phyloP scores from a whole-genome alignment of 1,140 invertebrate species.

The Macrobrachium rosenbergii region DNA sequence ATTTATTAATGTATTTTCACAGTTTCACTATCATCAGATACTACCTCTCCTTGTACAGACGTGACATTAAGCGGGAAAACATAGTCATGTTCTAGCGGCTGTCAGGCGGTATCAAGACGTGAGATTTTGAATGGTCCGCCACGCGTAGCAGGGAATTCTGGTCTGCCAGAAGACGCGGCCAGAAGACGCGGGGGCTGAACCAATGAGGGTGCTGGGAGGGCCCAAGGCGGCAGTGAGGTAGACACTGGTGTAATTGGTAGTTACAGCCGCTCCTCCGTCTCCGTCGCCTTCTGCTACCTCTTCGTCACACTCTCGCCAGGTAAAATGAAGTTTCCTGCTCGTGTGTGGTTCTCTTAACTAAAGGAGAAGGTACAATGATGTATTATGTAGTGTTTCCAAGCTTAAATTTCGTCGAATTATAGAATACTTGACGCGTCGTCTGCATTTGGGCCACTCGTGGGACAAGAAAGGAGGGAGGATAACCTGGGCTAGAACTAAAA shows the following conservation, averaged over 20 bases:
- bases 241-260: slow-evolving; percentile 6
- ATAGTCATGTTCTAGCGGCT: neutral
- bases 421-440: too few relatives aligned
- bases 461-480: too few relatives aligned
- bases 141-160: slow-evolving; percentile 22
- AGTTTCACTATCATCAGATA: too few relatives aligned
- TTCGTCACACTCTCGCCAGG: neutral
- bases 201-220: slow-evolving; percentile 25
- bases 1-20: too few relatives aligned
- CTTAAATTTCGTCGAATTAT: too few relatives aligned
- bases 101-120: neutral
- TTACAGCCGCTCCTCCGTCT: slow-evolving; percentile 4
- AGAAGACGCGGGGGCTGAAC: slow-evolving; percentile 39
- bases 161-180: slow-evolving; percentile 53
- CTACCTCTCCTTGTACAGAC: neutral
- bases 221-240: slow-evolving; percentile 13
- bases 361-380: too few relatives aligned
- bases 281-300: neutral
- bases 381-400: too few relatives aligned
- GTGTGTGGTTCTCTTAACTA: too few relatives aligned
- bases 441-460: too few relatives aligned
- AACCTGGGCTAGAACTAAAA: too few relatives aligned
- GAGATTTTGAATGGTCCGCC: slow-evolving; percentile 4
- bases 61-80: neutral
- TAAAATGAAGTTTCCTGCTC: too few relatives aligned